phyloP scores from a whole-genome alignment of 1,140 invertebrate genomes.

The Tenebrio molitor region DNA sequence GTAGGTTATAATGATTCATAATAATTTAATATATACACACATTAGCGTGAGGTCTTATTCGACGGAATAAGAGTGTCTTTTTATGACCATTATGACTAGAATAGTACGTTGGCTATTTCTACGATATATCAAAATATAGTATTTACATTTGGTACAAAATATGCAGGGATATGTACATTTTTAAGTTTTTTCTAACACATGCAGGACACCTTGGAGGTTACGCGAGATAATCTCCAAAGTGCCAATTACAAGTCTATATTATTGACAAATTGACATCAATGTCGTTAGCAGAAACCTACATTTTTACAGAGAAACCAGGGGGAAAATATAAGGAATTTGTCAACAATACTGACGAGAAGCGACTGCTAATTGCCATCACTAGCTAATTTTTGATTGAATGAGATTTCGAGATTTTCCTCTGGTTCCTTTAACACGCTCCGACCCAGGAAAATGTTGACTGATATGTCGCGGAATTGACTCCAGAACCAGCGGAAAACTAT shows the following conservation, averaged over 20 bases:
- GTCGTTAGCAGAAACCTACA: neutral
- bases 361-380: slow-evolving; percentile 12
- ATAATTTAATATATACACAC: slow-evolving; percentile 43
- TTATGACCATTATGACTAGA: slow-evolving; percentile 70
- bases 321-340: neutral
- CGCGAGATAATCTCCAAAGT: slow-evolving; percentile 7
- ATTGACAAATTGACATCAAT: slow-evolving; percentile 8
- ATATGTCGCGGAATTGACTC: slow-evolving; percentile 35
- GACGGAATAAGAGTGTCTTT: slow-evolving; percentile 51
- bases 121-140: slow-evolving; percentile 65
- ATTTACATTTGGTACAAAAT: slow-evolving; percentile 64
- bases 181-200: slow-evolving; percentile 25
- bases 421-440: slow-evolving; percentile 12
- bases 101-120: slow-evolving; percentile 57
- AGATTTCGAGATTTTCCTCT: slow-evolving; percentile 29
- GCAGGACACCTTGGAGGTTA: slow-evolving; percentile 4
- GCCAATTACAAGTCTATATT: neutral
- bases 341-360: slow-evolving; percentile 24
- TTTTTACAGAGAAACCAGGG: too few relatives aligned
- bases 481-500: slow-evolving; percentile 22
- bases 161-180: slow-evolving; percentile 64
- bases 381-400: slow-evolving; percentile 27
- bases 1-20: slow-evolving; percentile 53
- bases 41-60: slow-evolving; percentile 66
- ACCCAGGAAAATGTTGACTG: slow-evolving; percentile 24